Conservation (phyloP, 2,113 vertebrate genomes). For the Pagrus major region DNA sequence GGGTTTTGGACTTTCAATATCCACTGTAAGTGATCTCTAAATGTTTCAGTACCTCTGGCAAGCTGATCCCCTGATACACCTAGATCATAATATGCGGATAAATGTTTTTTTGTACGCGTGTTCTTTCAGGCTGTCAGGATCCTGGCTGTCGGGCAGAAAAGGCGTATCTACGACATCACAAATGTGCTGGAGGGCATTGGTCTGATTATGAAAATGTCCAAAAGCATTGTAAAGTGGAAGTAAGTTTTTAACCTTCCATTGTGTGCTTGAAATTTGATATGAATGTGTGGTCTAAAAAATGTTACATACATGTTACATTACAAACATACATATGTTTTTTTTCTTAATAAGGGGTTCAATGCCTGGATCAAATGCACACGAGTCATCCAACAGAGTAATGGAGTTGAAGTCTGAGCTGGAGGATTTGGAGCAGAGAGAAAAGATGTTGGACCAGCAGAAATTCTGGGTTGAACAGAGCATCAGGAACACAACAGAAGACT, state of each 20-base stretch:
- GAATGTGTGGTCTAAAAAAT: not conserved
- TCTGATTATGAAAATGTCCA: constrained; percentile 94
- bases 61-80: not conserved
- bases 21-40: not conserved
- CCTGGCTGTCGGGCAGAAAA: constrained; percentile 91
- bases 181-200: constrained; percentile 96
- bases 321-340: too few species aligned
- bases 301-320: too few species aligned
- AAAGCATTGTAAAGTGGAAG: constrained; percentile 96
- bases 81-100: not conserved
- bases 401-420: constrained; percentile 92
- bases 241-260: constrained; percentile 79
- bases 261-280: not conserved
- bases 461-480: constrained; percentile 95
- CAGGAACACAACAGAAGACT: constrained; percentile 91
- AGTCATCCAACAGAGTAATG: constrained; percentile 87
- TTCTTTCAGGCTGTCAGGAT: constrained; percentile 88
- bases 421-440: constrained; percentile 89
- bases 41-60: not conserved
- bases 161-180: constrained; percentile 97
- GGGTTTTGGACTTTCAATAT: not conserved
- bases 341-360: constrained; percentile 84
- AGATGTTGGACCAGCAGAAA: constrained; percentile 92
- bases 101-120: not conserved
- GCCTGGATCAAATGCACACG: constrained; percentile 86